phyloP scores from a whole-genome alignment of 2,888 invertebrate genomes.

The Caenorhabditis imperialis region DNA sequence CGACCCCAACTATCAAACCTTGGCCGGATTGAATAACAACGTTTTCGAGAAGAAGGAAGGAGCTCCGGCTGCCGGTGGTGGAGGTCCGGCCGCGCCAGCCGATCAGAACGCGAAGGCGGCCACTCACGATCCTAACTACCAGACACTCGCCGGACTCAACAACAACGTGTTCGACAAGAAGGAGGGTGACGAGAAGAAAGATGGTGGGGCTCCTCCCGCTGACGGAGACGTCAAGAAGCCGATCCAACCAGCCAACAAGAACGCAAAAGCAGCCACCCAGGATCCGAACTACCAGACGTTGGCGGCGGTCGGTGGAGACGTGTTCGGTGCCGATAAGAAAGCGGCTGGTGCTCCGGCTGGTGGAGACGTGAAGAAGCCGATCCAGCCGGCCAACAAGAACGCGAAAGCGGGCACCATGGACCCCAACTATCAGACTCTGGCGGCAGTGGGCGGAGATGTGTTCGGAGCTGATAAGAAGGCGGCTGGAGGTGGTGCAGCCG shows the following conservation, averaged over 20 bases:
- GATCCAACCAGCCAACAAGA: conserved; percentile 11
- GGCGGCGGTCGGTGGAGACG: conserved; percentile 29
- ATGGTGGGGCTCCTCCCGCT: not conserved
- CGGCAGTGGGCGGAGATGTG: conserved; percentile 48
- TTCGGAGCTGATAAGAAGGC: conserved; percentile 48
- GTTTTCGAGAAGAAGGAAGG: conserved; percentile 22
- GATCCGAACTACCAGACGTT: conserved; percentile 51
- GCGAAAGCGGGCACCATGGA: conserved; percentile 43
- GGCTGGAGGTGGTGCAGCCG: not conserved
- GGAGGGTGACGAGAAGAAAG: conserved; percentile 5
- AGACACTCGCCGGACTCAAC: conserved; percentile 38
- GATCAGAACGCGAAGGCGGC: conserved; percentile 42
- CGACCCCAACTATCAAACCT: conserved; percentile 47
- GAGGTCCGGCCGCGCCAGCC: conserved; percentile 25
- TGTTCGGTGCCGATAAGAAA: conserved; percentile 21
- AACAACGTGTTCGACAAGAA: conserved; percentile 26
- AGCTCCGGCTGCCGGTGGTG: conserved; percentile 9
- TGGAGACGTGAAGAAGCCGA: conserved; percentile 28
- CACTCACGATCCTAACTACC: conserved; percentile 45
- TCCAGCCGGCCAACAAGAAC: conserved; percentile 32
- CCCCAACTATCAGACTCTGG: conserved; percentile 55
- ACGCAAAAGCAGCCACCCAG: conserved; percentile 34
- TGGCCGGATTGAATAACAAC: conserved; percentile 25
- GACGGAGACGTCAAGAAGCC: conserved; percentile 13
- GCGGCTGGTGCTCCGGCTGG: conserved; percentile 11